These are phyloP conservation scores for Cercopithecus neglectus DNA, from an alignment of 2,797 vertebrate genomes.

Conservation along the genomic window DNA sequence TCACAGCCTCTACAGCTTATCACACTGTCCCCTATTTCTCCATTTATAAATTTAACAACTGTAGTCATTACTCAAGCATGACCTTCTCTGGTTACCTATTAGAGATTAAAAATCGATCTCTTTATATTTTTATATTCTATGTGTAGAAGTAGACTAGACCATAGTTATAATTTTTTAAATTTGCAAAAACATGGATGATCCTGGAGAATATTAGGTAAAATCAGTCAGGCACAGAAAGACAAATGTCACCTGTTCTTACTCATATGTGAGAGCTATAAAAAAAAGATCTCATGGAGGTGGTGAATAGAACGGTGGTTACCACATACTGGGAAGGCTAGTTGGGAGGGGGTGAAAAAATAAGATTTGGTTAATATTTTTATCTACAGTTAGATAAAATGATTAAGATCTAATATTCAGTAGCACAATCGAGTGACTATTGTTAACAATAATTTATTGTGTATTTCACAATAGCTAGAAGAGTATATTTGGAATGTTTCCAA, in stretches of 20 bases:
- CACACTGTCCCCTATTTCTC: neutral
- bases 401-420: neutral
- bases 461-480: neutral
- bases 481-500: neutral
- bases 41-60: neutral
- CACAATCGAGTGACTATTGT: neutral
- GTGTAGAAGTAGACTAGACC: neutral
- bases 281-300: neutral
- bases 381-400: neutral
- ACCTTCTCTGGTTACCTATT: neutral
- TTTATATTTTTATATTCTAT: neutral
- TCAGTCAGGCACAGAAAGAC: neutral
- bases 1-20: fast-evolving
- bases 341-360: neutral
- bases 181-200: neutral
- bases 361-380: neutral
- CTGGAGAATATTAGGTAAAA: neutral
- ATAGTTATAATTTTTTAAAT: neutral
- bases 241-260: neutral
- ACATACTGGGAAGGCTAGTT: neutral
- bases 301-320: neutral
- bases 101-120: neutral
- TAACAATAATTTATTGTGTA: neutral
- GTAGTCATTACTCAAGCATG: neutral
- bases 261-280: neutral